Conservation (phyloP, 1,140 invertebrate species). For the Drosophila subobscura region DNA sequence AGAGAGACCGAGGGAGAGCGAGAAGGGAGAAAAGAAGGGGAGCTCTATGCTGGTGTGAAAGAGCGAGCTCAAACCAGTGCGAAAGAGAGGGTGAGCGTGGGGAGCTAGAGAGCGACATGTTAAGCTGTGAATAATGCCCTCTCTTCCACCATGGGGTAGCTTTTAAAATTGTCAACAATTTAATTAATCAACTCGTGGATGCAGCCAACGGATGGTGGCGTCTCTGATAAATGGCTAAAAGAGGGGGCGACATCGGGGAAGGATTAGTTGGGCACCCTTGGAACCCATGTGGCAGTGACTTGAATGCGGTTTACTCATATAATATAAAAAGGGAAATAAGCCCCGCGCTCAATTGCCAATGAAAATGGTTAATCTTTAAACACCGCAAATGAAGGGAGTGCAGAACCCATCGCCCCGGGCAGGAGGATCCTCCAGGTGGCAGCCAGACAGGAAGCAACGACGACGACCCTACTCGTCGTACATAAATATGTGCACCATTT, state of each 20-base stretch:
- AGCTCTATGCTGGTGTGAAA: background rate
- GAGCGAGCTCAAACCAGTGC: background rate
- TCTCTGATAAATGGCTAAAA: slow-evolving; percentile 26
- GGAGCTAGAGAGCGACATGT: slow-evolving; percentile 31
- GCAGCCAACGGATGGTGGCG: background rate
- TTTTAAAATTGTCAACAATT: slow-evolving; percentile 81
- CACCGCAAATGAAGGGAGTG: slow-evolving; percentile 1
- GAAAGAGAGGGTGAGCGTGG: background rate
- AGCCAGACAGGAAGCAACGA: slow-evolving; percentile 23
- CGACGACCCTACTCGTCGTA: slow-evolving; percentile 3
- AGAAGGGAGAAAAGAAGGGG: background rate
- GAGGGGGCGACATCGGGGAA: too few relatives aligned
- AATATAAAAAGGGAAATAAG: slow-evolving; percentile 11
- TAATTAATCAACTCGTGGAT: slow-evolving; percentile 73
- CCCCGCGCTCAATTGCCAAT: slow-evolving; percentile 66
- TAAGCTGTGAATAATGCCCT: slow-evolving; percentile 74
- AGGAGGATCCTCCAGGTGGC: slow-evolving; percentile 20
- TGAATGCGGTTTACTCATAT: slow-evolving; percentile 30
- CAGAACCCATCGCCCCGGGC: background rate
- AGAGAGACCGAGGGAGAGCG: slow-evolving; percentile 9
- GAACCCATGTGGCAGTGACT: slow-evolving; percentile 17
- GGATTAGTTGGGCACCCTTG: background rate
- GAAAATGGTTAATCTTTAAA: slow-evolving; percentile 62
- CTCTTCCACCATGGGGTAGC: slow-evolving; percentile 37
- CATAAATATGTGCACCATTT: slow-evolving; percentile 71